Evolutionary conservation across 2,797 vertebrate genomes (phyloP), one percentile per base, ranked within the genome.

Genomic region (Lagodon rhomboides): DNA sequence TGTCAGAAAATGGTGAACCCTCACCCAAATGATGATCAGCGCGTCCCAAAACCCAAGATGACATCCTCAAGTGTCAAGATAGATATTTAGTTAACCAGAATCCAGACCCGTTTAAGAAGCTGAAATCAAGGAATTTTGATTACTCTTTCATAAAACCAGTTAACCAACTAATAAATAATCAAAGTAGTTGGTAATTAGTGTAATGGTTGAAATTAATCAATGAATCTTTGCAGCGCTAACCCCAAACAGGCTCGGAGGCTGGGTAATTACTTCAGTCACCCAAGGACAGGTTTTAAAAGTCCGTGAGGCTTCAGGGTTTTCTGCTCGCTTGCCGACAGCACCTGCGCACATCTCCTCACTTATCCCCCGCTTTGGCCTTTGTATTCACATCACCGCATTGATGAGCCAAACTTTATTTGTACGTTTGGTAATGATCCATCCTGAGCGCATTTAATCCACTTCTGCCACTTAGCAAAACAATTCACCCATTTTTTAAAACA

Each of bases 401-500:
- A 38, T 3, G 1, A 30, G 25, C 12, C 17, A 49, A 18, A 9
- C 27, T 17, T 16, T 47, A 15, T 41, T 43, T 12, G n/a, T 55
- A 25, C 9, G 3, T 55, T 44, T 51, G 41, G 11, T 64, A 49
- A 22, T 13, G 49, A 67, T 38, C 12, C 12, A 17, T 43, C 17
- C 12, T 50, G 23, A 11, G 16, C 53, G 7, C 22, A n/a, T 30
- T 62, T 1, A n/a, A 43, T 49, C 11, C 6, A n/a, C 10, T 47
- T 41, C 34, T 50, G n/a, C 23, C 53, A 17, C 7, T 30, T 3
- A 20, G 11, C n/a, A 41, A 46, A 55, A 78, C 44, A 51, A 13
- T 27, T 58, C 63, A 55, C 16, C 2, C 56, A 46, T 63, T 64
- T 73, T 50, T 75, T 63, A 49, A 15, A 74, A 63, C 44, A 38